Evolutionary conservation across 2,888 invertebrate species (phyloP), one percentile per base, ranked within the genome.

Genomic region (Volucella inflata): DNA sequence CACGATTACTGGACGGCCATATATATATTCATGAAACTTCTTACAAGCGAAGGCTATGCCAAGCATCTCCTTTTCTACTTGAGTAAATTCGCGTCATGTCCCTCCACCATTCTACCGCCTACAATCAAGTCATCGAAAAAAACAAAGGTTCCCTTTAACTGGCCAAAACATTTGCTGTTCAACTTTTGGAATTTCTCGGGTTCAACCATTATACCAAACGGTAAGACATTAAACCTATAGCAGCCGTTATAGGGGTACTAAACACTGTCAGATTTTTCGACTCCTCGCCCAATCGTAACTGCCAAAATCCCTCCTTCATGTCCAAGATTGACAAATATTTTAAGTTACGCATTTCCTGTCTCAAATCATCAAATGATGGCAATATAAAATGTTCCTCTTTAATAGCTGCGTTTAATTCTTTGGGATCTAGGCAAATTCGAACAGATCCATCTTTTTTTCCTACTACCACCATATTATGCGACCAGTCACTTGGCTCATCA

Each of bases 231-330:
- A 55, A 65, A 75, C 11, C 44, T 36, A 51, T 30, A 30, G 30
- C 30, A 30, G 6, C 30, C 6, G 6, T 30, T 30, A 30, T 6
- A 30, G 2, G 30, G 8, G 83, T 87, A 50, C 70, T 72, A 14
- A 88, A 87, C 11, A 87, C 81, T 16, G 80, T 82, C 0, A 87
- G 48, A 50, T 81, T 80, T 80, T 30, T 17, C 11, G 67, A 53
- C 38, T 67, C 30, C 16, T 67, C 67, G 44, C 38, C 64, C n/a
- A 64, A 11, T 16, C 48, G 50, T 14, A 64, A 0, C 8, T 64
- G 64, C 46, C 36, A 64, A 38, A 64, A 64, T 36, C 30, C 9
- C n/a, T 62, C 46, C 14, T 62, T 62, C n/a, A 48, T 46, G 46
- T 62, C 46, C 30, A 62, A 64, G 48, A 50, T 36, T 11, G 38